A percentile compares a stretch with the other conserved stretches of the same genome.
These are phyloP conservation scores for Epinephelus lanceolatus DNA, from an alignment of 2,113 vertebrate species.

Conservation along the genomic window DNA sequence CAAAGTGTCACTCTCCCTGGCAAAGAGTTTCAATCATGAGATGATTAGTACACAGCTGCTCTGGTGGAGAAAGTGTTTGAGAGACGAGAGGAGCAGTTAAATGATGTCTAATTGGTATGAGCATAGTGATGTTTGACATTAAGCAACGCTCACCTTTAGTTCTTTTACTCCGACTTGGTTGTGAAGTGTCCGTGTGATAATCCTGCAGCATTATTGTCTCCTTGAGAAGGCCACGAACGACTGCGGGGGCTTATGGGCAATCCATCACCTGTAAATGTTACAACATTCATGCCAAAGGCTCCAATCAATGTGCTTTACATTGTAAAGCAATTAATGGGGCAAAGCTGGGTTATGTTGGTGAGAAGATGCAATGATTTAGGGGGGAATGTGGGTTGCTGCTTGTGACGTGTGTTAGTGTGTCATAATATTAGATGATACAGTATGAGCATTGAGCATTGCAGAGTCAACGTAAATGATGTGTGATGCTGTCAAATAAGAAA, in stretches of 20 bases:
- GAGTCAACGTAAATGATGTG: not conserved
- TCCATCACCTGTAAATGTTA: slow-evolving; percentile 55
- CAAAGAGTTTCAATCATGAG: slow-evolving; percentile 21
- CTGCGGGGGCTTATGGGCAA: slow-evolving; percentile 25
- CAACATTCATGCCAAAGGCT: slow-evolving; percentile 37
- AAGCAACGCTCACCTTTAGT: slow-evolving; percentile 4
- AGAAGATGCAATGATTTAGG: not conserved
- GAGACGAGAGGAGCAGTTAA: not conserved
- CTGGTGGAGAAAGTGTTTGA: slow-evolving; percentile 8
- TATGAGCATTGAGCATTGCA: slow-evolving; percentile 7
- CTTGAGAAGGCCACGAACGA: slow-evolving; percentile 18
- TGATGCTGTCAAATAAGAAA: slow-evolving; percentile 4
- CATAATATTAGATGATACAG: not conserved
- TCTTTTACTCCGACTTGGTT: not conserved
- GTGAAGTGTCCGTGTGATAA: slow-evolving; percentile 6
- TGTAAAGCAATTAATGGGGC: slow-evolving; percentile 33
- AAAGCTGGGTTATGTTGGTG: not conserved
- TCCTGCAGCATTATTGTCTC: slow-evolving; percentile 42
- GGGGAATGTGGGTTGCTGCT: not conserved
- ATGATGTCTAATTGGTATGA: slow-evolving; percentile 18
- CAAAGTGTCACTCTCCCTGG: slow-evolving; percentile 31
- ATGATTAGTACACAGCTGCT: slow-evolving; percentile 26
- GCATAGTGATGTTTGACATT: not conserved
- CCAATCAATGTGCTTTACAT: slow-evolving; percentile 51
- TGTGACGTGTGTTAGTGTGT: slow-evolving; percentile 5